Evolutionary conservation across 2,113 vertebrate genomes (phyloP).

Genomic region (Myocastor coypus): DNA sequence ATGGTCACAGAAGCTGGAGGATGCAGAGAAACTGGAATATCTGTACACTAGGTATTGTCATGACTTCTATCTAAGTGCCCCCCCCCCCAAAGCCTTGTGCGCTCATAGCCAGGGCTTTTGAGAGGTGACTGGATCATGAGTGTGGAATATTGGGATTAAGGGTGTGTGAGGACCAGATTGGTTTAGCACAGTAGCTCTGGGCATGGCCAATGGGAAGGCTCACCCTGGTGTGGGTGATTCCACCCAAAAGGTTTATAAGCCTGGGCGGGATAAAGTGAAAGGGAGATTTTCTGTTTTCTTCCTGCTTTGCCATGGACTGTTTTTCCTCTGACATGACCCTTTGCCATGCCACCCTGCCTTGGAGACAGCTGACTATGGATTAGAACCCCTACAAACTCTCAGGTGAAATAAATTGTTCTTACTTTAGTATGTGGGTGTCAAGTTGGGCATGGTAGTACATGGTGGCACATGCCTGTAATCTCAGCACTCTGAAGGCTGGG

Average conservation of each 20-base stretch:
- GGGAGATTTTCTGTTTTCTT: background rate
- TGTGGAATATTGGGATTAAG: background rate
- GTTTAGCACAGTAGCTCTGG: background rate
- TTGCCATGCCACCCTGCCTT: background rate
- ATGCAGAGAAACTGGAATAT: background rate
- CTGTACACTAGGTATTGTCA: background rate
- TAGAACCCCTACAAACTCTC: background rate
- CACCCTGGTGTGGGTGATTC: background rate
- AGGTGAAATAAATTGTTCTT: background rate
- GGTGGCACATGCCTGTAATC: too few species aligned
- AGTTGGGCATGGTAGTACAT: too few species aligned
- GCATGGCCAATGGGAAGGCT: background rate
- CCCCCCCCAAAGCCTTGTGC: background rate
- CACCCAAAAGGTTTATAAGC: background rate
- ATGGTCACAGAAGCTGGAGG: background rate
- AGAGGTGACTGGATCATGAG: background rate
- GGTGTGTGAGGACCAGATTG: background rate
- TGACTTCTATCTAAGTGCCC: background rate
- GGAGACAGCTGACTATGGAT: background rate
- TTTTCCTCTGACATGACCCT: background rate
- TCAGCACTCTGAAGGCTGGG: too few species aligned
- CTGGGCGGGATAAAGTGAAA: background rate
- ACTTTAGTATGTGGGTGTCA: background rate
- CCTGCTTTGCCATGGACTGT: background rate
- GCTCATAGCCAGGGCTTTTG: background rate